phyloP scores from a whole-genome alignment of 2,797 vertebrate genomes.

The Scolopax bukidnonensis region DNA sequence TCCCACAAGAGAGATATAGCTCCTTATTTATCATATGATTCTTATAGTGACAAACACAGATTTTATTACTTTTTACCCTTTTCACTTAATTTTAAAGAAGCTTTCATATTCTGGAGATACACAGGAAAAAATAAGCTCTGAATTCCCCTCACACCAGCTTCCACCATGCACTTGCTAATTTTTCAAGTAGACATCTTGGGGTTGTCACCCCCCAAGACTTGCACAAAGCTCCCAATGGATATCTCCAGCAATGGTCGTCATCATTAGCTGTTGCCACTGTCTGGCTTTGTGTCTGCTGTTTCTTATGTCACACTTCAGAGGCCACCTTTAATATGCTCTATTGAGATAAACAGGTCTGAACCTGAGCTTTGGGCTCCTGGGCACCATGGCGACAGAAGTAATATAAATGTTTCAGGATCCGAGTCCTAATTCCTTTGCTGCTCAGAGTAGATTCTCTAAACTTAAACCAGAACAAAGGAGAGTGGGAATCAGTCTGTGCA shows the following conservation, averaged over 20 bases:
- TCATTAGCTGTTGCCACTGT: not conserved
- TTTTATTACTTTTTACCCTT: not conserved
- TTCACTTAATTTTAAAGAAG: not conserved
- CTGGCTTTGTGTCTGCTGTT: not conserved
- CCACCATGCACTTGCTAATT: not conserved
- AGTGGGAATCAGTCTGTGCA: not conserved
- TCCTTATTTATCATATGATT: not conserved
- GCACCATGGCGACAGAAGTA: not conserved
- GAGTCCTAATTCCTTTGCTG: not conserved
- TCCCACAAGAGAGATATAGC: not conserved
- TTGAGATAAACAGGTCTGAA: not conserved
- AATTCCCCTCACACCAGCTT: not conserved
- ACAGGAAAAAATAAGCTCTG: not conserved
- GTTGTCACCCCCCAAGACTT: not conserved
- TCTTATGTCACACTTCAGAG: not conserved
- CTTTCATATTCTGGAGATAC: not conserved
- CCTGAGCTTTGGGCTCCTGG: not conserved
- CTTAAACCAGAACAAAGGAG: not conserved
- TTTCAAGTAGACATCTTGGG: not conserved
- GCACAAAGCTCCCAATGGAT: rapidly evolving
- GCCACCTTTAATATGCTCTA: not conserved
- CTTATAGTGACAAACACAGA: not conserved
- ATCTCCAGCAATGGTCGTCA: rapidly evolving
- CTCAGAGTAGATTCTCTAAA: not conserved
- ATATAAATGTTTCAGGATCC: not conserved